These are phyloP conservation scores for Alfaro cultratus DNA, from an alignment of 2,797 vertebrate genomes.

Conservation along the genomic window DNA sequence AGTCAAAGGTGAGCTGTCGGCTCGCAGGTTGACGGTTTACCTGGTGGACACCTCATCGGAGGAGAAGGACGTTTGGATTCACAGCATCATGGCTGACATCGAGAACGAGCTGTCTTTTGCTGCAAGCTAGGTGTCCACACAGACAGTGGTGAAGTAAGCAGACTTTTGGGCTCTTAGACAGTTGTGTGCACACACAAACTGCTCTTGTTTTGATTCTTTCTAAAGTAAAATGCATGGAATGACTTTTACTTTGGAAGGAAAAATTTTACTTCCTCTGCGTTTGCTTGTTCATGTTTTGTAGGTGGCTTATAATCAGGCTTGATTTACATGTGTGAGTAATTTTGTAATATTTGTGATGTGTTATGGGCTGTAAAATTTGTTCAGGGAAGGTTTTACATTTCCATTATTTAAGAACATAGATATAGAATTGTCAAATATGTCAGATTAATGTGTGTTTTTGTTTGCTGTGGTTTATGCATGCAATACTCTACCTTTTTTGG, in stretches of 20 bases:
- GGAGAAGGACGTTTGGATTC: conserved; percentile 91
- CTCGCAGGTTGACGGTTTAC: conserved; percentile 84
- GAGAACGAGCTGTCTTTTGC: conserved; percentile 58
- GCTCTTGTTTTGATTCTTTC: neutral
- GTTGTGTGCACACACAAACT: neutral
- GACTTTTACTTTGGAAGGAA: neutral
- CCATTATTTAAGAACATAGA: neutral
- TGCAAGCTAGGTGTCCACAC: conserved; percentile 20
- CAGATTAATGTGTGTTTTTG: neutral
- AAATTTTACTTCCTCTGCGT: neutral
- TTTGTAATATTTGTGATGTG: neutral
- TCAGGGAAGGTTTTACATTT: neutral
- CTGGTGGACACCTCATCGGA: conserved; percentile 90
- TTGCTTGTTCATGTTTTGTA: neutral
- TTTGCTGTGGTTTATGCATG: neutral
- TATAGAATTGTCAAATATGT: neutral
- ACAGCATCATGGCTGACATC: conserved; percentile 88
- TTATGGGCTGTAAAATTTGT: neutral
- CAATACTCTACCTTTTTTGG: neutral
- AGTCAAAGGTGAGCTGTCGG: conserved; percentile 74
- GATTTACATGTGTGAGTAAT: neutral
- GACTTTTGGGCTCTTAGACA: neutral
- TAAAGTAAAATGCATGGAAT: neutral
- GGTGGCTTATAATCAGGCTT: neutral
- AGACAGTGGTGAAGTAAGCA: neutral